Evolutionary conservation across 2,113 vertebrate genomes (phyloP), one percentile per base, ranked within the genome.

Genomic region (Triplophysa dalaica): DNA sequence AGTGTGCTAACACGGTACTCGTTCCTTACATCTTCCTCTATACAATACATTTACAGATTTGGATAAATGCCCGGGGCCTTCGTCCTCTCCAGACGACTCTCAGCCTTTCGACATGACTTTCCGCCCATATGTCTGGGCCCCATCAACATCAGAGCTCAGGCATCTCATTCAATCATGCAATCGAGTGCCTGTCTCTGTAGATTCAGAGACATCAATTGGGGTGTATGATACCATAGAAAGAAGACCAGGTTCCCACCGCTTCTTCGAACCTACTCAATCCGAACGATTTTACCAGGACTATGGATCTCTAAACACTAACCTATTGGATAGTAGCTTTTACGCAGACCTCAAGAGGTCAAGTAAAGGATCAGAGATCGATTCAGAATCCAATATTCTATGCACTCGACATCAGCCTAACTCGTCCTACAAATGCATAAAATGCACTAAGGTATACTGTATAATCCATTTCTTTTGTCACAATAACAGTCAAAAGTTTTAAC

Each of bases 351-450:
- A 92, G 82, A 88, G 93, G 79, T 93, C 91, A 68, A 89, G 91
- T 56, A 92, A 94, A 77, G 88, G 86, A 0, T 69, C 90, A 0
- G 89, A 93, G 70, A 93, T 97, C 88, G 96, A 98, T 88, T 82
- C 95, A 70, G 95, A 97, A 78, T 92, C 94, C 0, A 94, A 97
- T 24, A 89, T 95, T n/a, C 88, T 94, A 74, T 95, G 93, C 81
- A 93, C 94, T 3, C 93, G 93, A 2, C 73, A 95, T 38, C 91
- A 96, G 21, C 86, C 95, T 52, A 94, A 88, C 63, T 86, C 92
- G 45, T 93, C 96, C 33, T 99, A 94, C 85, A 98, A 96, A 84
- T 99, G 97, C 87, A 89, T 97, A 78, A 99, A 98, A 83, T 99
- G 97, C 89, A 95, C 93, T 86, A 99, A 99, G 96, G 97, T 99